Evolutionary conservation across 1,140 invertebrate genomes (phyloP).

Genomic region (Zaprionus ornatus): DNA sequence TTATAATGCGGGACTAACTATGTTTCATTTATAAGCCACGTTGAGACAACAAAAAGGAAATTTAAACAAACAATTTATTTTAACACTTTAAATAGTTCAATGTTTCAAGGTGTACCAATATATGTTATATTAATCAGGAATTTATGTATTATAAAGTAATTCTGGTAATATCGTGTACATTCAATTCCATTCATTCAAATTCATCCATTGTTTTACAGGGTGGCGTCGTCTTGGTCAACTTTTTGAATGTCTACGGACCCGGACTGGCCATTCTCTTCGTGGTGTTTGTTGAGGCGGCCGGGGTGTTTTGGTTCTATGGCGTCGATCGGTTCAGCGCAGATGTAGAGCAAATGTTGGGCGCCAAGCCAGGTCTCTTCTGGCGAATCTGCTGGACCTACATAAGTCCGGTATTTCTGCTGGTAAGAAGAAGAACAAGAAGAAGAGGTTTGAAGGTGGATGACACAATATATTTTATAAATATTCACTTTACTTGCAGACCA

Average conservation of each 20-base stretch:
- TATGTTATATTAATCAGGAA: no score
- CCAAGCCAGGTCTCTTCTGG: conserved; percentile 95
- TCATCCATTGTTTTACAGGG: conserved; percentile 89
- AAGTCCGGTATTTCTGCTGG: conserved; percentile 92
- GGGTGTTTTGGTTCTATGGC: conserved; percentile 98
- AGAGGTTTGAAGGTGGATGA: background rate
- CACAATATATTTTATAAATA: background rate
- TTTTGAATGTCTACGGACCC: conserved; percentile 97
- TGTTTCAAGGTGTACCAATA: no score
- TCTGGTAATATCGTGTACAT: no score
- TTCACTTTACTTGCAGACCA: conserved; percentile 86
- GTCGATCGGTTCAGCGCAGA: conserved; percentile 94
- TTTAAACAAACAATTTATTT: no score
- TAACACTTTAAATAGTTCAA: no score
- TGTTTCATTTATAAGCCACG: no score
- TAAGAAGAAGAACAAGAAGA: conserved; percentile 55
- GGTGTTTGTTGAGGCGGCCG: conserved; percentile 97
- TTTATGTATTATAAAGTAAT: no score
- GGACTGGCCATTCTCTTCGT: conserved; percentile 98
- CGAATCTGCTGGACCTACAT: conserved; percentile 96
- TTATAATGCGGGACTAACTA: no score
- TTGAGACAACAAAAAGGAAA: no score
- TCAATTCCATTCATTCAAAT: no score
- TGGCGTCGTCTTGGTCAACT: conserved; percentile 97
- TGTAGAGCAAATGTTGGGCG: conserved; percentile 96